Evolutionary conservation across 2,888 invertebrate genomes (phyloP).

Genomic region (Diarsia brunnea): DNA sequence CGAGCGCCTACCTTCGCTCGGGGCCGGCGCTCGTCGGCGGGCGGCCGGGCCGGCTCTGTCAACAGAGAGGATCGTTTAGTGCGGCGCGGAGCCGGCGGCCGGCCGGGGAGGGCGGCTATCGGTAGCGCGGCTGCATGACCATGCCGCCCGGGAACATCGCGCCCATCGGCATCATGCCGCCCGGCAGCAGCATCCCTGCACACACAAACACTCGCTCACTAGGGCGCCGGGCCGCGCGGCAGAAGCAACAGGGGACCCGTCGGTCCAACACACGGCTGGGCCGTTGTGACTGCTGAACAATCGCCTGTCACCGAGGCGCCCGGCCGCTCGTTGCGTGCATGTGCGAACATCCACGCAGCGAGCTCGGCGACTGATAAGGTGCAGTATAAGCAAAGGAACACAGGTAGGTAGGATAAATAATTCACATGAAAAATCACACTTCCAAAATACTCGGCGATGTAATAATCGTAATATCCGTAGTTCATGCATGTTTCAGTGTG

Average conservation of each 20-base stretch:
- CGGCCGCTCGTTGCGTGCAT: constrained; percentile 61
- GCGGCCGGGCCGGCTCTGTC: constrained; percentile 83
- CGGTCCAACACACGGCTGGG: constrained; percentile 83
- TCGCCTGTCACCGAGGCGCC: constrained; percentile 80
- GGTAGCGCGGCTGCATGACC: constrained; percentile 96
- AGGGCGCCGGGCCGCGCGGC: constrained; percentile 54
- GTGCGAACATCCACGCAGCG: constrained; percentile 39
- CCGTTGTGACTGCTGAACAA: constrained; percentile 84
- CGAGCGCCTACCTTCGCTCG: constrained; percentile 79
- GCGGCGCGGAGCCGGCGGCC: constrained; percentile 90
- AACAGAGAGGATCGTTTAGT: constrained; percentile 51
- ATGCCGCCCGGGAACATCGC: constrained; percentile 89
- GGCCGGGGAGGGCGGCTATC: constrained; percentile 93
- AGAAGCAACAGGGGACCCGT: constrained; percentile 77
- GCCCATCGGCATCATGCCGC: constrained; percentile 73
- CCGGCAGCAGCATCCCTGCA: constrained; percentile 89
- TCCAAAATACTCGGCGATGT: constrained; percentile 84
- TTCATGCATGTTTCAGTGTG: constrained; percentile 85
- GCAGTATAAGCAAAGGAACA: constrained; percentile 87
- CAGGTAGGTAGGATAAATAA: constrained; percentile 87
- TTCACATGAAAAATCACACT: constrained; percentile 89
- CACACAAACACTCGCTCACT: constrained; percentile 68
- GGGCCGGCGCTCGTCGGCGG: constrained; percentile 56
- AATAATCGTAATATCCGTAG: constrained; percentile 77
- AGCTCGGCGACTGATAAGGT: constrained; percentile 73